These are phyloP conservation scores for Ommatoiulus sabulosus DNA, from an alignment of 2,888 invertebrate genomes.

Conservation along the genomic window DNA sequence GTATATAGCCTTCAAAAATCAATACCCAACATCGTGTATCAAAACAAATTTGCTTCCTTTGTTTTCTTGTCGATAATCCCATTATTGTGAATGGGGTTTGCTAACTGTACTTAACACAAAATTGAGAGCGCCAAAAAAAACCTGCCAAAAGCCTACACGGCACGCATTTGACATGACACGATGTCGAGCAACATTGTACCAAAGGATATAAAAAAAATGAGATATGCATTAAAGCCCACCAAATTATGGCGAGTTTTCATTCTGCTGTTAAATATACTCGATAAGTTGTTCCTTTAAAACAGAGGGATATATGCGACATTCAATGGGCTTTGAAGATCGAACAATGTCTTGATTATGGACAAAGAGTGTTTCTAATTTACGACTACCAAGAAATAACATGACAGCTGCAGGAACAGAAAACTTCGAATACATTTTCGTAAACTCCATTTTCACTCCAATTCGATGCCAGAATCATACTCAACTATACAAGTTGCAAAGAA, in stretches of 20 bases:
- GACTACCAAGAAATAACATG: no score
- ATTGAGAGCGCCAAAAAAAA: not conserved
- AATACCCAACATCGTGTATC: not conserved
- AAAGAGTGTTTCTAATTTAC: no score
- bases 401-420: no score
- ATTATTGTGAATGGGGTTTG: slow-evolving; percentile 25
- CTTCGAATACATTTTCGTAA: no score
- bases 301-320: no score
- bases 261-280: no score
- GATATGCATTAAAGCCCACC: not conserved
- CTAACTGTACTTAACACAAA: slow-evolving; percentile 45
- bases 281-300: no score
- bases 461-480: no score
- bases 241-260: not conserved
- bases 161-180: not conserved
- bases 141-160: not conserved
- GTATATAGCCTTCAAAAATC: not conserved
- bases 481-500: no score
- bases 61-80: slow-evolving; percentile 46
- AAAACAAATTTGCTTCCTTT: slow-evolving; percentile 45
- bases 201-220: not conserved
- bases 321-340: no score
- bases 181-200: not conserved
- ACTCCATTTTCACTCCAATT: no score
- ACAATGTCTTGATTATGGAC: no score